Evolutionary conservation across 2,113 vertebrate species (phyloP).

Genomic region (Serilophus lunatus): DNA sequence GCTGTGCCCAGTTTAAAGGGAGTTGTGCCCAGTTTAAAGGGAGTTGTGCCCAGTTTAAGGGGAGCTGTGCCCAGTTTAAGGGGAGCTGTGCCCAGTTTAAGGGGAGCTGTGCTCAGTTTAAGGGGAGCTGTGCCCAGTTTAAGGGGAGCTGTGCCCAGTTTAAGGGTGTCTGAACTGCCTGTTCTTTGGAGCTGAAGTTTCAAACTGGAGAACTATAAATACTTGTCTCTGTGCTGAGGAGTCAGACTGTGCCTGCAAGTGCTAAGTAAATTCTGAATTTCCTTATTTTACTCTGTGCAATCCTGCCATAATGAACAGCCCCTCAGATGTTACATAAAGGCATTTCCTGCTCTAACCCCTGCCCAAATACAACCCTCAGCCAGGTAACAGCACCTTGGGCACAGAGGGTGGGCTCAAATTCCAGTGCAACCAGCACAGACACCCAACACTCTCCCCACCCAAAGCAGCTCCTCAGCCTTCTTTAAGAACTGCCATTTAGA

Average conservation of each 20-base stretch:
- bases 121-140: too few species aligned
- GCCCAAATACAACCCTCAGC: fast-evolving
- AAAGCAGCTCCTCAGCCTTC: not conserved
- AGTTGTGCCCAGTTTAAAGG: too few species aligned
- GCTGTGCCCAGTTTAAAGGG: too few species aligned
- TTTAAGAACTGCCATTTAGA: not conserved
- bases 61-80: too few species aligned
- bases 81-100: too few species aligned
- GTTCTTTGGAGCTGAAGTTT: not conserved
- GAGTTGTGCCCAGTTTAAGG: not conserved
- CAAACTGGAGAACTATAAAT: not conserved
- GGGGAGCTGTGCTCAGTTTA: too few species aligned
- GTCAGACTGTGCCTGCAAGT: not conserved
- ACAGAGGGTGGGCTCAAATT: fast-evolving
- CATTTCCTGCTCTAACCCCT: not conserved
- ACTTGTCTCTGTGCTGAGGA: fast-evolving
- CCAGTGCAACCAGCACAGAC: not conserved
- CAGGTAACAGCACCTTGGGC: not conserved
- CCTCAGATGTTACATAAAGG: not conserved
- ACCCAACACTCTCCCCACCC: not conserved
- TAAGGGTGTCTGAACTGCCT: too few species aligned
- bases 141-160: too few species aligned
- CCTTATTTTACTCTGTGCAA: not conserved
- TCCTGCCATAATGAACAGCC: not conserved
- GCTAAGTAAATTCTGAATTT: not conserved